Conservation (phyloP, 1,140 invertebrate genomes). For the Hycleus cichorii region DNA sequence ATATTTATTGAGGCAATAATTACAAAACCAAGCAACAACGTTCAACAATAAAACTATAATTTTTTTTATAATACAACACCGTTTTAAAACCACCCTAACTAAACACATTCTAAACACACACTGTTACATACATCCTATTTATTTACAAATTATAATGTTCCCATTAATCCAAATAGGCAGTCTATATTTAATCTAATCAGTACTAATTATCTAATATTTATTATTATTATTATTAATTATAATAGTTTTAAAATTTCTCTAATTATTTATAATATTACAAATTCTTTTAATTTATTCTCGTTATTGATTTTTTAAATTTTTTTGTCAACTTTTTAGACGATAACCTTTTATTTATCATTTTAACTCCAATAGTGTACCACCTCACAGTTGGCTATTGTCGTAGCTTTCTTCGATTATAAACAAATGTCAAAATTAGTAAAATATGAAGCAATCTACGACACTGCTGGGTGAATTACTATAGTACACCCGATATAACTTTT, state of each 20-base stretch:
- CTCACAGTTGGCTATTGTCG: too few relatives aligned
- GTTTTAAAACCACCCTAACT: slow-evolving; percentile 19
- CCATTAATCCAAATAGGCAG: slow-evolving; percentile 27
- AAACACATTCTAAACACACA: not conserved
- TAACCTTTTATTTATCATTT: not conserved
- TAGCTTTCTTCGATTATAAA: too few relatives aligned
- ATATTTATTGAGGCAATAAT: slow-evolving; percentile 42
- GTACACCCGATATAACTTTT: too few relatives aligned
- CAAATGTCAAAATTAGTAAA: too few relatives aligned
- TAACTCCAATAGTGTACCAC: too few relatives aligned
- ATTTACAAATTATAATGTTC: slow-evolving; percentile 29
- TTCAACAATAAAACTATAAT: slow-evolving; percentile 27
- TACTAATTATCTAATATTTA: not conserved
- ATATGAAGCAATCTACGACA: too few relatives aligned
- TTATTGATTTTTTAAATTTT: not conserved
- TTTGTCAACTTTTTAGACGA: slow-evolving; percentile 7
- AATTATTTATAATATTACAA: slow-evolving; percentile 5
- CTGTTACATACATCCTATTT: slow-evolving; percentile 15
- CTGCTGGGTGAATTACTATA: too few relatives aligned
- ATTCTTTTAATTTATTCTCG: slow-evolving; percentile 4
- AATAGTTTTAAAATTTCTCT: slow-evolving; percentile 2
- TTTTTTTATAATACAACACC: slow-evolving; percentile 7
- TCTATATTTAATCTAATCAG: slow-evolving; percentile 22
- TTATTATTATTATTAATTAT: slow-evolving; percentile 4
- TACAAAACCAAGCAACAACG: slow-evolving; percentile 48